A percentile compares a stretch with the other conserved stretches of the same genome.
Conservation (phyloP, 2,797 vertebrate genomes). For the Prunella strophiata region DNA sequence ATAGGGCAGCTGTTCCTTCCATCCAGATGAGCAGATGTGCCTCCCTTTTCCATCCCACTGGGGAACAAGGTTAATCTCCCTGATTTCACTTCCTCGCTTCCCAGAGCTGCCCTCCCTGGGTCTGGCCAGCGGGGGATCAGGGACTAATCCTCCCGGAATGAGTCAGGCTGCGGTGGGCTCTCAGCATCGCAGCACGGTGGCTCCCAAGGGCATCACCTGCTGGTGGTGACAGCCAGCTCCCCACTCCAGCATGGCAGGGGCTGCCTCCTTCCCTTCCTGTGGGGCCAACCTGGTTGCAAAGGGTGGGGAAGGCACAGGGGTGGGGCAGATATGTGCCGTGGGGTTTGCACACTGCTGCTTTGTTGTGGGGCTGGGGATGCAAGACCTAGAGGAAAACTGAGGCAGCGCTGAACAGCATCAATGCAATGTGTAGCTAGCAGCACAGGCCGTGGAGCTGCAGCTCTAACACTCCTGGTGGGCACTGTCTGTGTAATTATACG, state of each 20-base stretch:
- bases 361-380: neutral
- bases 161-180: neutral
- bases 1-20: neutral
- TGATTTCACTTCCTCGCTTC: constrained; percentile 43
- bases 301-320: neutral
- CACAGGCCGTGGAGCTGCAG: neutral
- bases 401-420: neutral
- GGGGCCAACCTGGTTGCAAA: fast-evolving
- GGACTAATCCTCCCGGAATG: constrained; percentile 28
- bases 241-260: neutral
- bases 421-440: neutral
- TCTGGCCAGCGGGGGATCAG: neutral
- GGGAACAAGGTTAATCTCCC: constrained; percentile 48
- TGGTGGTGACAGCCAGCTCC: neutral
- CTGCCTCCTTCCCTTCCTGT: neutral
- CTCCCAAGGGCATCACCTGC: neutral
- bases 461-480: neutral
- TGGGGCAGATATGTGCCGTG: fast-evolving
- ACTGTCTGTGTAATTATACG: neutral
- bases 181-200: fast-evolving
- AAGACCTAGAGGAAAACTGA: neutral
- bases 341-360: neutral
- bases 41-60: constrained; percentile 38
- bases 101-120: neutral
- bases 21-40: constrained; percentile 10